Base-by-base conservation (phyloP, 2,113 vertebrate genomes). In the Rhabdomys dilectus region DNA sequence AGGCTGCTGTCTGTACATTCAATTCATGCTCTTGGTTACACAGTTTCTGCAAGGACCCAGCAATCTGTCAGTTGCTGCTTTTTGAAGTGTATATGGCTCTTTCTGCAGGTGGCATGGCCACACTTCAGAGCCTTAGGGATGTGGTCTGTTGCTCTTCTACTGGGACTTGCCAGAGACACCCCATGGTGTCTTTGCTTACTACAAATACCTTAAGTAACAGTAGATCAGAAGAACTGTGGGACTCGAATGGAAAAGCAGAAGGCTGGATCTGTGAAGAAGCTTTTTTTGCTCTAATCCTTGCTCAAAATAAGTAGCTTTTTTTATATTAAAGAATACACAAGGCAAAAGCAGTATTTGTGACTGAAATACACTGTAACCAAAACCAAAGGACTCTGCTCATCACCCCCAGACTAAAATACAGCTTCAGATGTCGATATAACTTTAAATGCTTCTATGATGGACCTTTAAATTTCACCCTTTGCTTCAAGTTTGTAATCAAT, bases 121-220 rank as follows among this genome's bases (percentile, higher is more conserved):
- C 89, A 45, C 17, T 87, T 78, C 73, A 94, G 64, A 81, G 62
- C 56, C 60, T 94, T 86, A 66, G 66, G 15, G 66, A 53, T 53
- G 39, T 77, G 17, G 60, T 13, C 92, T 26, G 1, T 39, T 53
- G 45, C 56, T 85, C 66, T 70, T 53, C 66, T 89, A 45, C 0
- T 26, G 29, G 60, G 53, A 3, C 68, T 82, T 72, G 5, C n/a
- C 88, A 97, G 77, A 81, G 34, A 60, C 3, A 91, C n/a, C 77
- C 94, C 62, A 29, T 66, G 64, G 58, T 29, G 5, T 39, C 73
- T 93, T 93, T 91, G 72, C 73, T 96, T 73, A 39, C 34, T 89
- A 87, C 88, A 96, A 81, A 97, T 86, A 92, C 48, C 31, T 97
- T 73, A 87, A 89, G 42, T 75, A 88, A 51, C 51, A 60, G 81